phyloP scores from a whole-genome alignment of 2,113 vertebrate species.

The Bufo gargarizans region DNA sequence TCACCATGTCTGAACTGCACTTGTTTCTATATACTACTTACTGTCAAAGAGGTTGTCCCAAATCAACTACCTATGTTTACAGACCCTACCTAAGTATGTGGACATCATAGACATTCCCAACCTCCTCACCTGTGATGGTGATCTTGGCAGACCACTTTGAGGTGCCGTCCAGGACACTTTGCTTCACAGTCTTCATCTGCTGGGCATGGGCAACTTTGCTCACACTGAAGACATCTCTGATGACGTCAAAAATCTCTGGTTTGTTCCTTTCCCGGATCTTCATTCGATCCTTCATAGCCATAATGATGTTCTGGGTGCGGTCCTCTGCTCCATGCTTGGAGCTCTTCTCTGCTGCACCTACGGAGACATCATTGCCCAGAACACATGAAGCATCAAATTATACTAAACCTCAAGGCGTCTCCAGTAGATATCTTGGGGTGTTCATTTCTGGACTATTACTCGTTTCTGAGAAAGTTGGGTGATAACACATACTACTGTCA shows the following conservation, averaged over 20 bases:
- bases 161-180: conserved; percentile 96
- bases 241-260: conserved; percentile 96
- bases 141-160: conserved; percentile 99
- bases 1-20: not conserved
- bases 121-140: conserved; percentile 88
- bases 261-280: conserved; percentile 98
- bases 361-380: not conserved
- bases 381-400: not conserved
- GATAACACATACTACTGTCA: not conserved
- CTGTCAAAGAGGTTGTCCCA: not conserved
- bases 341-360: conserved; percentile 96
- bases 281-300: conserved; percentile 99
- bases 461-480: no score
- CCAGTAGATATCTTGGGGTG: not conserved
- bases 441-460: no score
- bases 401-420: not conserved
- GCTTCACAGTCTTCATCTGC: conserved; percentile 98
- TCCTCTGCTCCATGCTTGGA: conserved; percentile 96
- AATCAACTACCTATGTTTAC: no score
- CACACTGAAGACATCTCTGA: conserved; percentile 89
- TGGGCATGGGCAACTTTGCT: conserved; percentile 87
- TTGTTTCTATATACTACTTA: not conserved
- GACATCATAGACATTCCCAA: not conserved
- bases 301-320: conserved; percentile 97
- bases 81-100: not conserved